These are phyloP conservation scores for Sorex maritimensis DNA, from an alignment of 2,797 vertebrate species.

Conservation along the genomic window DNA sequence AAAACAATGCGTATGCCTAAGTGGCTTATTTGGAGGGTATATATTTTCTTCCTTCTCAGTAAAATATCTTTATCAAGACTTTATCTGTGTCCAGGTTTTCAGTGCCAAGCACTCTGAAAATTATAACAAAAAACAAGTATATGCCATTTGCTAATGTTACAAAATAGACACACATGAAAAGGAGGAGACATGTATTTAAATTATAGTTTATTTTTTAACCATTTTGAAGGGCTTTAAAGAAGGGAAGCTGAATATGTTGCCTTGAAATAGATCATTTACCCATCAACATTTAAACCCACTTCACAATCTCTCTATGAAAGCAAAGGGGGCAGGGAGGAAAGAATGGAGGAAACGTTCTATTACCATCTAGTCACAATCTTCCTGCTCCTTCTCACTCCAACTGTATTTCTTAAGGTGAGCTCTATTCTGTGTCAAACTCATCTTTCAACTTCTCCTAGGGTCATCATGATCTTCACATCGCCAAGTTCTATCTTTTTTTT, in stretches of 20 bases:
- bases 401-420: background rate
- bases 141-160: background rate
- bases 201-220: background rate
- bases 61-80: background rate
- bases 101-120: background rate
- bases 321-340: background rate
- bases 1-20: background rate
- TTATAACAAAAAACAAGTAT: background rate
- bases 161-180: background rate
- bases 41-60: background rate
- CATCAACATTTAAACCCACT: background rate
- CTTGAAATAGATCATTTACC: background rate
- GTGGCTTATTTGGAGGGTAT: background rate
- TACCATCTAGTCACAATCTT: background rate
- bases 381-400: background rate
- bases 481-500: background rate
- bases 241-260: background rate
- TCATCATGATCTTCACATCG: background rate
- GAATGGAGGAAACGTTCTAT: background rate
- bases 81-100: slow-evolving; percentile 10
- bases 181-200: background rate
- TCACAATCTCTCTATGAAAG: background rate
- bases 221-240: background rate
- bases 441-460: background rate
- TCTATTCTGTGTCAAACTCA: background rate